These are phyloP conservation scores for Euura saliciscinereae DNA, from an alignment of 1,140 invertebrate genomes.

Conservation along the genomic window DNA sequence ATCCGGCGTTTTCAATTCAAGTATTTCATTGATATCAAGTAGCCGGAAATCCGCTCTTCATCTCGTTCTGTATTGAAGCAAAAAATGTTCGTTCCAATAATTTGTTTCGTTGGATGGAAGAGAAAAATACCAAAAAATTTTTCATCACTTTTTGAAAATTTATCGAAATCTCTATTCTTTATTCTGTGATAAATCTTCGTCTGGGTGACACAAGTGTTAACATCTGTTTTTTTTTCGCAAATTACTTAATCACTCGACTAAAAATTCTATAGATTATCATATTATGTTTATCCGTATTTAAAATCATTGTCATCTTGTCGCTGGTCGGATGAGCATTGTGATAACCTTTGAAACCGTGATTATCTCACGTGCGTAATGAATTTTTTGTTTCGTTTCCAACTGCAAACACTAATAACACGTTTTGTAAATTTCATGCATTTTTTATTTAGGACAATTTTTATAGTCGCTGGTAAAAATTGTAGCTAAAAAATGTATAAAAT, in stretches of 20 bases:
- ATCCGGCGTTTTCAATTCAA: constrained; percentile 11
- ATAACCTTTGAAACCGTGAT: not conserved
- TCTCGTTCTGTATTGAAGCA: too few species aligned
- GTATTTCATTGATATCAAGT: not conserved
- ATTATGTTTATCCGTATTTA: not conserved
- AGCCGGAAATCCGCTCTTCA: too few species aligned
- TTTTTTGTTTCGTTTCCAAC: not conserved
- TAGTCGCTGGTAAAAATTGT: constrained; percentile 5
- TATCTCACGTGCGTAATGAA: not conserved
- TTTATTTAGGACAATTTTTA: not conserved
- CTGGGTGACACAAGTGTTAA: too few species aligned
- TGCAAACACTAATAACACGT: too few species aligned
- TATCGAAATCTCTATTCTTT: too few species aligned
- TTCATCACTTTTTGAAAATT: too few species aligned
- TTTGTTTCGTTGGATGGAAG: too few species aligned
- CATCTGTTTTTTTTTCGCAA: too few species aligned
- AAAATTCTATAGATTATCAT: not conserved
- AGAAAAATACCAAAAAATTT: too few species aligned
- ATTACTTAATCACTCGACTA: too few species aligned
- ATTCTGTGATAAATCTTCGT: too few species aligned
- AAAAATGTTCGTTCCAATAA: too few species aligned
- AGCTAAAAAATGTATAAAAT: not conserved
- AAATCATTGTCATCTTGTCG: not conserved
- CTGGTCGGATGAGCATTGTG: not conserved
- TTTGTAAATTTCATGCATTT: not conserved